Evolutionary conservation across 2,113 vertebrate genomes (phyloP).

Genomic region (Onychostoma macrolepis): DNA sequence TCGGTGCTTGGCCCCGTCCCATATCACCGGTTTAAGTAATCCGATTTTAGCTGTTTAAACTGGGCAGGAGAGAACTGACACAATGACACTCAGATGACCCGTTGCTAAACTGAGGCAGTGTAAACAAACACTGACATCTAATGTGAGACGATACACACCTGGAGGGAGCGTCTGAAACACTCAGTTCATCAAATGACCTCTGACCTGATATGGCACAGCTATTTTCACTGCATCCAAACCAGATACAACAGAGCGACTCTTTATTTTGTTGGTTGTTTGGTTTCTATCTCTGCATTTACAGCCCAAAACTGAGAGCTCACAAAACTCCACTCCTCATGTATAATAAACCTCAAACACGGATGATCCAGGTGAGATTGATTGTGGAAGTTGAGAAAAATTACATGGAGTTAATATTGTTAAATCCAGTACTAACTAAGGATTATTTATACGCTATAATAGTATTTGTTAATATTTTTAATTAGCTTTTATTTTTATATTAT

Average conservation of each 20-base stretch:
- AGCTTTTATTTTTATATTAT: neutral
- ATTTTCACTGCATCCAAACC: neutral
- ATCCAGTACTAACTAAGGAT: too few species aligned
- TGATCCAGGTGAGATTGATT: neutral
- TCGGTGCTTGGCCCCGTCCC: conserved; percentile 62
- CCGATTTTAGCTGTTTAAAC: conserved; percentile 56
- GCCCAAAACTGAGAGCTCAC: neutral
- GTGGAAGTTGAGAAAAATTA: neutral
- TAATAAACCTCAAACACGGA: neutral
- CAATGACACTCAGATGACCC: conserved; percentile 47
- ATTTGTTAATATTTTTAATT: neutral
- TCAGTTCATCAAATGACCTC: neutral
- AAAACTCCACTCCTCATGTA: neutral
- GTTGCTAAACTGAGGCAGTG: conserved; percentile 38
- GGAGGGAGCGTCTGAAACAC: neutral
- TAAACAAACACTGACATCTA: conserved; percentile 48
- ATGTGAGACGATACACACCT: conserved; percentile 36
- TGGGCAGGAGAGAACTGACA: conserved; percentile 33
- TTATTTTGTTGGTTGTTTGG: neutral
- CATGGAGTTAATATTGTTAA: neutral
- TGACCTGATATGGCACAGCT: neutral
- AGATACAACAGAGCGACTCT: neutral
- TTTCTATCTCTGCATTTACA: neutral
- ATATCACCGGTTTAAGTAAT: conserved; percentile 59
- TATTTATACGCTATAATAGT: neutral